Evolutionary conservation across 2,888 invertebrate genomes (phyloP).

Genomic region (Pseudococcus jackbeardsleyi): DNA sequence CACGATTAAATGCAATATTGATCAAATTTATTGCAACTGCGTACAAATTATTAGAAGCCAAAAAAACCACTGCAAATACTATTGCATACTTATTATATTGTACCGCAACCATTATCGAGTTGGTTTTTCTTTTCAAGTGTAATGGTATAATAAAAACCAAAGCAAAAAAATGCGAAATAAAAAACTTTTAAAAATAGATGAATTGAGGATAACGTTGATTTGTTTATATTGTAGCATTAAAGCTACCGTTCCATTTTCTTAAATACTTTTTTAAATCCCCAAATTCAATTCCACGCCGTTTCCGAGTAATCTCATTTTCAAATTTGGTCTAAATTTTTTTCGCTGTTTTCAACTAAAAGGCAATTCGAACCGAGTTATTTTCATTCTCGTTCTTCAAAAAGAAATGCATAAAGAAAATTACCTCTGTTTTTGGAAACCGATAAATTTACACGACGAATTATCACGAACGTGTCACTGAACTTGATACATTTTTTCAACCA

Average conservation of each 20-base stretch:
- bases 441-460: background rate
- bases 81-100: background rate
- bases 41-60: background rate
- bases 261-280: slow-evolving; percentile 48
- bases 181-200: slow-evolving; percentile 34
- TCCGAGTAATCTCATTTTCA: slow-evolving; percentile 30
- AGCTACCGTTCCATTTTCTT: slow-evolving; percentile 27
- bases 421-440: background rate
- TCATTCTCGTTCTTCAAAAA: background rate
- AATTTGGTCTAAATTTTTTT: slow-evolving; percentile 26
- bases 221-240: slow-evolving; percentile 42
- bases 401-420: background rate
- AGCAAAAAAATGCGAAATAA: slow-evolving; percentile 4
- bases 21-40: background rate
- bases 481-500: background rate
- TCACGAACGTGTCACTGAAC: background rate
- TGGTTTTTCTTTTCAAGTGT: background rate
- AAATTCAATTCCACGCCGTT: slow-evolving; percentile 14
- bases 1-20: background rate
- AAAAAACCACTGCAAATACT: background rate
- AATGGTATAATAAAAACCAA: background rate
- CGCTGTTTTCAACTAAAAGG: background rate
- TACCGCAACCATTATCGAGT: background rate
- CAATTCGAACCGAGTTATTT: background rate
- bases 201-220: slow-evolving; percentile 39